Evolutionary conservation across 2,888 invertebrate genomes (phyloP), one percentile per base, ranked within the genome.

Genomic region (Salticus scenicus): DNA sequence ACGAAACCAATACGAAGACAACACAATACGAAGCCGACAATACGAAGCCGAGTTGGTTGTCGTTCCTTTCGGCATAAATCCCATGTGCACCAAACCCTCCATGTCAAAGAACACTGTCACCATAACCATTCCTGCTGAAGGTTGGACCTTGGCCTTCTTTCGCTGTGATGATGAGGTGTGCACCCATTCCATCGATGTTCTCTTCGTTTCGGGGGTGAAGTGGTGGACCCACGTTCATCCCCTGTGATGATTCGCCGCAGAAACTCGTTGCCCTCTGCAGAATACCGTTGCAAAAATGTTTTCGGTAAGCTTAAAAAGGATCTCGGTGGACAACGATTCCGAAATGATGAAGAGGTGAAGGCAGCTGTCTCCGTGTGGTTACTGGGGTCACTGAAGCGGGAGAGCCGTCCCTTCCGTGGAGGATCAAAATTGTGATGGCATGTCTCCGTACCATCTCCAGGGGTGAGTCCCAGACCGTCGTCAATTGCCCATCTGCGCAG

Each of bases 41-140:
- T 27, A 89, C 89, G 72, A 89, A 89, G 75, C 88, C 88, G 87
- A 89, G 88, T 86, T 89, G 88, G 87, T 81, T 41, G 87, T 64
- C 64, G 24, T 64, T 64, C 64, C 64, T 64, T 64, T 64, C 24
- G 27, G 64, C 64, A 64, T 64, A 64, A 28, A 64, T 10, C 24
- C 64, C 28, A 64, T 28, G 64, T 27, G 64, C 64, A 64, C 64
- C 64, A 64, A 64, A 64, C 64, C 64, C 24, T n/a, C n/a, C n/a
- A 28, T 24, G 27, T 64, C 24, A 64, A 64, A 64, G 64, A 64
- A 64, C 64, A 64, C 14, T 51, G 51, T 64, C 28, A 24, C 64
- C 64, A 24, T 64, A 20, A 64, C 64, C 64, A 24, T 64, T 64
- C 28, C 64, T 64, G 64, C 64, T 64, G 64, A 20, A 64, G 64